A percentile compares a stretch with the other conserved stretches of the same genome.
Conservation (phyloP, 2,888 invertebrate genomes). For the Temnothorax rugatulus region DNA sequence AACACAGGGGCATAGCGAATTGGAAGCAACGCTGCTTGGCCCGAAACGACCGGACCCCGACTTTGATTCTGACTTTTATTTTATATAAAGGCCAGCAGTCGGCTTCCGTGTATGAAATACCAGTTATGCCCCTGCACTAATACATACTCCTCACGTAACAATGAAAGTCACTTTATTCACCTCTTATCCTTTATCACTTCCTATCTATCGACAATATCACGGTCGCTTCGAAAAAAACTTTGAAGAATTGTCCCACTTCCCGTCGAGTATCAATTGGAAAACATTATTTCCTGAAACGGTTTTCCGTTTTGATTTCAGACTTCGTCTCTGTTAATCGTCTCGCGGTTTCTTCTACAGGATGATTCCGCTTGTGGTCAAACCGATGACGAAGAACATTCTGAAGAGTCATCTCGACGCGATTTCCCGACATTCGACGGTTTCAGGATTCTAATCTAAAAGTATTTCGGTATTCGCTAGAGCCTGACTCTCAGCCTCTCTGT, state of each 20-base stretch:
- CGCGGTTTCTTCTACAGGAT: neutral
- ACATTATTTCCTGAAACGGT: neutral
- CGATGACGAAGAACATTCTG: neutral
- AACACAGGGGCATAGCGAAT: conserved; percentile 25
- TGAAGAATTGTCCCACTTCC: conserved; percentile 8
- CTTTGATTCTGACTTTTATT: neutral
- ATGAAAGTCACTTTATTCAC: neutral
- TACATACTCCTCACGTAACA: conserved; percentile 24
- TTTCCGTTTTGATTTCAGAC: neutral
- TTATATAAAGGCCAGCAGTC: conserved; percentile 7
- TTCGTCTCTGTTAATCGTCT: neutral
- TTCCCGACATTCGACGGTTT: conserved; percentile 20
- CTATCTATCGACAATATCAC: conserved; percentile 40
- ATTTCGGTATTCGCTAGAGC: neutral
- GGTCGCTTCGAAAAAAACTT: conserved; percentile 22
- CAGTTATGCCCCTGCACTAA: conserved; percentile 26
- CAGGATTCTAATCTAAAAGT: conserved; percentile 8
- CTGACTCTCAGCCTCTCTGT: neutral
- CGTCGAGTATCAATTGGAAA: conserved; percentile 19
- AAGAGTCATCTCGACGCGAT: neutral
- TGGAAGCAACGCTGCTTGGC: conserved; percentile 7
- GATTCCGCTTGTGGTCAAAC: neutral
- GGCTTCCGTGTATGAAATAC: neutral
- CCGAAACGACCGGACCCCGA: neutral
- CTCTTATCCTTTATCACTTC: conserved; percentile 19